These are phyloP conservation scores for Rutilus rutilus DNA, from an alignment of 2,113 vertebrate genomes.

Conservation along the genomic window DNA sequence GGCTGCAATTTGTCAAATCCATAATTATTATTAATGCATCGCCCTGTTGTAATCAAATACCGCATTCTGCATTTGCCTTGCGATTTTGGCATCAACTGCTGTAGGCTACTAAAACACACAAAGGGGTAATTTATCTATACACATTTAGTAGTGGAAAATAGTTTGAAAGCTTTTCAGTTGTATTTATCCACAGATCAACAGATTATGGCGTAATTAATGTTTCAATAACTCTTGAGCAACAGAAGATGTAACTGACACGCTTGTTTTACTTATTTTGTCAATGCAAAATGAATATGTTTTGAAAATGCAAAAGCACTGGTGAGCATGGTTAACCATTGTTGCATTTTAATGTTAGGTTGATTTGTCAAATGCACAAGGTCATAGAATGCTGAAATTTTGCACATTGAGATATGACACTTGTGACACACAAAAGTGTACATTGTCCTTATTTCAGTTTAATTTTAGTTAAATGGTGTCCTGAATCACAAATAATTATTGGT, in stretches of 20 bases:
- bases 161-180: background rate
- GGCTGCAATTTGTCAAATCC: conserved; percentile 8
- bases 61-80: background rate
- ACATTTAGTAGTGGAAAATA: background rate
- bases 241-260: background rate
- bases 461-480: background rate
- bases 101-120: background rate
- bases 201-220: background rate
- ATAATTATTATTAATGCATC: conserved; percentile 27
- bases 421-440: background rate
- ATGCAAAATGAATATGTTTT: background rate
- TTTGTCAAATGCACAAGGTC: background rate
- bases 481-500: background rate
- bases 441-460: background rate
- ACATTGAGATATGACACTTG: background rate
- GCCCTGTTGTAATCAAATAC: background rate
- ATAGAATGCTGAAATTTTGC: background rate
- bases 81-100: background rate
- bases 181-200: background rate
- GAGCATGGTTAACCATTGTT: conserved; percentile 1
- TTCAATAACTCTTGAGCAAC: background rate
- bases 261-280: background rate
- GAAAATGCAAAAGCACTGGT: background rate
- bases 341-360: background rate
- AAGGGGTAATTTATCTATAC: background rate